Evolutionary conservation across 2,888 invertebrate species (phyloP).

Genomic region (Punctoribates punctum): DNA sequence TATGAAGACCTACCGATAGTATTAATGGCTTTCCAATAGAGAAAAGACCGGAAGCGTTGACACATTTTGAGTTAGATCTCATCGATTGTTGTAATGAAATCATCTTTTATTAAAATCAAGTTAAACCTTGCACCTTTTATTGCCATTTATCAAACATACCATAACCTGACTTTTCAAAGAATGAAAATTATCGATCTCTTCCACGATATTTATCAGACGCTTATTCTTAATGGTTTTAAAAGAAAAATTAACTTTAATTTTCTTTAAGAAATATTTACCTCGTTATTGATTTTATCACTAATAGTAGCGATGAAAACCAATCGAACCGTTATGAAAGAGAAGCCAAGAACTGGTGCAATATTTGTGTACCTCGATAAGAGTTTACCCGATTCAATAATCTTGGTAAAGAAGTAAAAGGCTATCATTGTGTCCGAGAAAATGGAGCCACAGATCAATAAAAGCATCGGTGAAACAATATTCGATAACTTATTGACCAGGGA

Average conservation of each 20-base stretch:
- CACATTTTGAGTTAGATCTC: not conserved
- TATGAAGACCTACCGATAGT: not conserved
- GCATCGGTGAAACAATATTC: not conserved
- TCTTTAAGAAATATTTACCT: not conserved
- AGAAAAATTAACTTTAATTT: too few relatives aligned
- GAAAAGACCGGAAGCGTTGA: conserved; percentile 15
- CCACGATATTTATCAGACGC: not conserved
- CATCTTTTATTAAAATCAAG: too few relatives aligned
- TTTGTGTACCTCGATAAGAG: not conserved
- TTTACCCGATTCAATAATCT: not conserved
- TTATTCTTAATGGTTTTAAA: not conserved
- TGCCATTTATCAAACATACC: too few relatives aligned
- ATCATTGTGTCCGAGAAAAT: conserved; percentile 15
- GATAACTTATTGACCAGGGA: not conserved
- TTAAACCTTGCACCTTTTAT: too few relatives aligned
- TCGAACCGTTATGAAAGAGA: not conserved
- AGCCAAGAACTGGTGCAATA: not conserved
- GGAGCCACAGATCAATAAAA: not conserved
- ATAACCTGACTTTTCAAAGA: not conserved
- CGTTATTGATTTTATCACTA: not conserved
- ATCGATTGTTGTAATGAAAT: not conserved
- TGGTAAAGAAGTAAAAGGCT: not conserved
- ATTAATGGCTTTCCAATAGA: conserved; percentile 13
- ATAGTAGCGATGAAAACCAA: not conserved
- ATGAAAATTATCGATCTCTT: not conserved